phyloP scores from a whole-genome alignment of 2,888 invertebrate genomes.

The Scotopteryx bipunctaria region DNA sequence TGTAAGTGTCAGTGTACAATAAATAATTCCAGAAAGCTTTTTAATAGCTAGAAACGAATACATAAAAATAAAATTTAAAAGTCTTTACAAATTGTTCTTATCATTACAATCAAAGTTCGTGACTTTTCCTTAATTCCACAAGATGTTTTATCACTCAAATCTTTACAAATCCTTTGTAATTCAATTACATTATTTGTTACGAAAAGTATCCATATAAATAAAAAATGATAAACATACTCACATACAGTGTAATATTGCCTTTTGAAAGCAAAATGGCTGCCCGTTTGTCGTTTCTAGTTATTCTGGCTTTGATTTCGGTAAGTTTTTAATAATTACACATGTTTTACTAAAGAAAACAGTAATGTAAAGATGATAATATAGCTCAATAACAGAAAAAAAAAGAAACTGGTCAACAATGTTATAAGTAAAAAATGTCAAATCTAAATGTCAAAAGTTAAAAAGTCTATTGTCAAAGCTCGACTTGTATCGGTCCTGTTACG shows the following conservation, averaged over 20 bases:
- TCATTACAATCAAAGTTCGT: constrained; percentile 18
- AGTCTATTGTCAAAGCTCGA: too few relatives aligned
- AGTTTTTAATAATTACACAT: constrained; percentile 1
- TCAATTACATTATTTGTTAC: constrained; percentile 8
- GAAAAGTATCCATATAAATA: constrained; percentile 22
- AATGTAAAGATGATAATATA: background rate
- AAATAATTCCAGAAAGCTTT: too few relatives aligned
- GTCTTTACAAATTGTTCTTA: background rate
- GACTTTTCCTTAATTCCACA: constrained; percentile 13
- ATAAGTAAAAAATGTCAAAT: too few relatives aligned
- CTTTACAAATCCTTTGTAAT: constrained; percentile 10
- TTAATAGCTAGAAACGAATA: too few relatives aligned
- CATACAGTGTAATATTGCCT: constrained; percentile 9
- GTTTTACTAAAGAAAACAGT: background rate
- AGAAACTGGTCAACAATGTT: too few relatives aligned
- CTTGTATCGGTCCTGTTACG: too few relatives aligned
- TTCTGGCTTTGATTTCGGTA: constrained; percentile 30
- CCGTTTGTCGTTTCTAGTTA: constrained; percentile 16
- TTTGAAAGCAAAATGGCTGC: constrained; percentile 25
- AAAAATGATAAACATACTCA: constrained; percentile 12
- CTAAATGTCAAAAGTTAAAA: too few relatives aligned
- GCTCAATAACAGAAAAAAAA: too few relatives aligned
- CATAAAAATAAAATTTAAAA: background rate
- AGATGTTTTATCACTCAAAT: constrained; percentile 22
- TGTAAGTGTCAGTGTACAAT: too few relatives aligned